These are phyloP conservation scores for Perodicticus potto DNA, from an alignment of 2,797 vertebrate genomes.

Conservation along the genomic window DNA sequence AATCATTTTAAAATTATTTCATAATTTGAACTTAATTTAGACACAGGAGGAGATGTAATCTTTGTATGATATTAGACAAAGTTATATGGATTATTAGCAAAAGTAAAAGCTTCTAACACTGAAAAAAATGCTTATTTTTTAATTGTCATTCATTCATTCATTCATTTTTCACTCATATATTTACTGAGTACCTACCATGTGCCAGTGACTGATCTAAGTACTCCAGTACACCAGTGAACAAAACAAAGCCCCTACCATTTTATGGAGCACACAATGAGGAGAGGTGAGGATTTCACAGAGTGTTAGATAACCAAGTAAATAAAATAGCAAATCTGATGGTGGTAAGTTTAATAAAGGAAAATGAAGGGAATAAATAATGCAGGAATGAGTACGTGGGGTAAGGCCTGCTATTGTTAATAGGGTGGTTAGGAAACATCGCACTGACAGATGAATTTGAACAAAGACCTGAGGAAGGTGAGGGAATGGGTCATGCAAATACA, in stretches of 20 bases:
- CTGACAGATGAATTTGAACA: background rate
- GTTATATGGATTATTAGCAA: slow-evolving; percentile 36
- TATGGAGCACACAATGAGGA: background rate
- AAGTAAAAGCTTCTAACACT: slow-evolving; percentile 52
- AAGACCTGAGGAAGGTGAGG: background rate
- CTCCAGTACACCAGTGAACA: background rate
- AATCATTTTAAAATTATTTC: slow-evolving; percentile 46
- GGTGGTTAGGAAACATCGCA: background rate
- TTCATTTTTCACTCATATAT: slow-evolving; percentile 15
- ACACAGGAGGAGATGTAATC: background rate
- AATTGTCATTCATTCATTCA: background rate
- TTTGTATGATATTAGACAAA: slow-evolving; percentile 44
- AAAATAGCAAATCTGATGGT: background rate
- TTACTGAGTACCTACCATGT: slow-evolving; percentile 14
- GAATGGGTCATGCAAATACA: background rate
- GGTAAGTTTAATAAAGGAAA: background rate
- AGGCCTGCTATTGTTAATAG: background rate
- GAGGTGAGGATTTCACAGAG: background rate
- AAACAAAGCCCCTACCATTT: background rate
- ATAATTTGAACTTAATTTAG: slow-evolving; percentile 63
- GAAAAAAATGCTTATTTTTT: slow-evolving; percentile 43
- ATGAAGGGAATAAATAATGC: background rate
- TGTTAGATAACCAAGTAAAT: background rate
- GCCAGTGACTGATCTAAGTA: background rate
- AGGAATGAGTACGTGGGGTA: background rate